Evolutionary conservation across 1,140 invertebrate species (phyloP).

Genomic region (Cyclina sinensis): DNA sequence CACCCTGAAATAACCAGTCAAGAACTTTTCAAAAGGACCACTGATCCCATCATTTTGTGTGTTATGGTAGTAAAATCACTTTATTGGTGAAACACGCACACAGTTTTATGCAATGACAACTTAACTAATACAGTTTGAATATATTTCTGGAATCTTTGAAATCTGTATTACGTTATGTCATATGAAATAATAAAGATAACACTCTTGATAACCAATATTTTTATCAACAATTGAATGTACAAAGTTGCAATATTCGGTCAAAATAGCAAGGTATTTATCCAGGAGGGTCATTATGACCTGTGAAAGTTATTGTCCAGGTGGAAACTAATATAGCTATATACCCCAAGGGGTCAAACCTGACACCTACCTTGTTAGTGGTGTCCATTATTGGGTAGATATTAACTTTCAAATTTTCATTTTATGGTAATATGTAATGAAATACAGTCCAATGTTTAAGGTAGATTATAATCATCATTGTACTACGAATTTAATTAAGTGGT

Average conservation of each 20-base stretch:
- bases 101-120: too few relatives aligned
- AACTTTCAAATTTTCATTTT: conserved; percentile 3
- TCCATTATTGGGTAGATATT: not conserved
- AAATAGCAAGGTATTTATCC: conserved; percentile 13
- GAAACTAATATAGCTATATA: conserved; percentile 28
- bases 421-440: not conserved
- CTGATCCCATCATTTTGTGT: too few relatives aligned
- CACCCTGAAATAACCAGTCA: too few relatives aligned
- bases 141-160: too few relatives aligned
- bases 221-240: not conserved
- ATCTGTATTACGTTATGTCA: too few relatives aligned
- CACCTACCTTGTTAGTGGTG: conserved; percentile 16
- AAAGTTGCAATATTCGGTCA: conserved; percentile 28
- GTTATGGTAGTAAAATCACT: too few relatives aligned
- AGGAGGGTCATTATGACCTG: conserved; percentile 4
- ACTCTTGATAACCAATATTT: not conserved
- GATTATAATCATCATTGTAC: too few relatives aligned
- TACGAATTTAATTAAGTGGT: too few relatives aligned
- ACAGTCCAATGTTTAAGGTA: not conserved
- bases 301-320: conserved; percentile 12
- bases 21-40: too few relatives aligned
- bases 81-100: too few relatives aligned
- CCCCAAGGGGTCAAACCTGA: not conserved
- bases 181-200: not conserved
- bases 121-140: too few relatives aligned